Evolutionary conservation across 1,140 invertebrate species (phyloP).

Genomic region (Galendromus occidentalis): DNA sequence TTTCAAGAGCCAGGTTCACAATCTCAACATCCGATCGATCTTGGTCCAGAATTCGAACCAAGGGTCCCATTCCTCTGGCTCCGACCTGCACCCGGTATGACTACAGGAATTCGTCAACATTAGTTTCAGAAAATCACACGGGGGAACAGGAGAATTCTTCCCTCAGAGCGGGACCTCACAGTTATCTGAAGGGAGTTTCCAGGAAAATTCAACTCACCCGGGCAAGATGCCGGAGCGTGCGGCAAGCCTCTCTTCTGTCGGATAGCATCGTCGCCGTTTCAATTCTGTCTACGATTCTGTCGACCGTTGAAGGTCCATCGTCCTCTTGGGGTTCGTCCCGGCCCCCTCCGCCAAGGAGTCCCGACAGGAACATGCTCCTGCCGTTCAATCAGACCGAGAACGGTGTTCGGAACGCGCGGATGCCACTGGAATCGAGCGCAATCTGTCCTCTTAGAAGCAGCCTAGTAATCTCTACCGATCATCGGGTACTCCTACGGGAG

Average conservation of each 20-base stretch:
- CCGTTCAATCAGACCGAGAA: no score
- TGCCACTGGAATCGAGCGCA: no score
- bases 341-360: neutral
- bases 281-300: neutral
- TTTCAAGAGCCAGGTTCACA: conserved; percentile 70
- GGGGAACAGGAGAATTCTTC: no score
- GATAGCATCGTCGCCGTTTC: neutral
- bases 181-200: no score
- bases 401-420: no score
- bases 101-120: conserved; percentile 19
- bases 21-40: conserved; percentile 68
- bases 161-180: no score
- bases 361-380: neutral
- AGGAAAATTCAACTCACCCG: neutral
- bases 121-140: no score
- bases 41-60: conserved; percentile 37
- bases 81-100: conserved; percentile 88
- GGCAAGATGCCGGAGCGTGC: neutral
- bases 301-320: neutral
- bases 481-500: no score
- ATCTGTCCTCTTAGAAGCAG: no score
- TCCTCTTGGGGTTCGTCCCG: neutral
- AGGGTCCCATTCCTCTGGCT: conserved; percentile 71
- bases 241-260: neutral
- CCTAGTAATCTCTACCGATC: no score